These are phyloP conservation scores for Jaculus jaculus DNA, from an alignment of 2,113 vertebrate species.

Conservation along the genomic window DNA sequence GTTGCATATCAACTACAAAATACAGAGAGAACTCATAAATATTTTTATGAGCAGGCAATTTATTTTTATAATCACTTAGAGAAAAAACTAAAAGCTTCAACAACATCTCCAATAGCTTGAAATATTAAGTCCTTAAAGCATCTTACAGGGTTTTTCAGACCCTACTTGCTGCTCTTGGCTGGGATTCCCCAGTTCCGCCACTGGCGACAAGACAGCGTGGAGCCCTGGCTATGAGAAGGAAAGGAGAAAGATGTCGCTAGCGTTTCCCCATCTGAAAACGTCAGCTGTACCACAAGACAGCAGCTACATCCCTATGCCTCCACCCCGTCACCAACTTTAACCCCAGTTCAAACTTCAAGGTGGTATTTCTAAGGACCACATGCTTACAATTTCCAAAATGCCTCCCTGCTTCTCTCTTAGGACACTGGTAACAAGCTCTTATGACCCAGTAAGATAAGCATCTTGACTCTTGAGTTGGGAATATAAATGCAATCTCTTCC, in stretches of 20 bases:
- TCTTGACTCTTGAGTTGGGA: slow-evolving; percentile 33
- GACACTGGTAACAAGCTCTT: slow-evolving; percentile 28
- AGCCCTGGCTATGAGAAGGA: background rate
- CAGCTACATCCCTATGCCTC: fast-evolving
- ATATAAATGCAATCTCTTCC: slow-evolving; percentile 12
- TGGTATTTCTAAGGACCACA: slow-evolving; percentile 36
- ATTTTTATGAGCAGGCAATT: background rate
- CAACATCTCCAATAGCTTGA: slow-evolving; percentile 16
- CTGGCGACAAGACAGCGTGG: background rate
- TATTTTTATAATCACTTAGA: background rate
- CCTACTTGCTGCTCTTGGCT: background rate
- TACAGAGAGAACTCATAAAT: slow-evolving; percentile 15
- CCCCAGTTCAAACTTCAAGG: slow-evolving; percentile 60
- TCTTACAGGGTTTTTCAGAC: background rate
- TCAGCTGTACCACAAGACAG: background rate
- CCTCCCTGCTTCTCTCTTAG: background rate
- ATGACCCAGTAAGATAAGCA: background rate
- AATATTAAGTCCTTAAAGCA: background rate
- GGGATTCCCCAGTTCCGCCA: background rate
- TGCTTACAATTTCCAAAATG: slow-evolving; percentile 48
- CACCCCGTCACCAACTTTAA: background rate
- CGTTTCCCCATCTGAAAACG: background rate
- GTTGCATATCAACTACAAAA: slow-evolving; percentile 58
- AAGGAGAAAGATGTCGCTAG: background rate
- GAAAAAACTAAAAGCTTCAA: background rate